These are phyloP conservation scores for Punctoribates punctum DNA, from an alignment of 2,888 invertebrate genomes.

Conservation along the genomic window DNA sequence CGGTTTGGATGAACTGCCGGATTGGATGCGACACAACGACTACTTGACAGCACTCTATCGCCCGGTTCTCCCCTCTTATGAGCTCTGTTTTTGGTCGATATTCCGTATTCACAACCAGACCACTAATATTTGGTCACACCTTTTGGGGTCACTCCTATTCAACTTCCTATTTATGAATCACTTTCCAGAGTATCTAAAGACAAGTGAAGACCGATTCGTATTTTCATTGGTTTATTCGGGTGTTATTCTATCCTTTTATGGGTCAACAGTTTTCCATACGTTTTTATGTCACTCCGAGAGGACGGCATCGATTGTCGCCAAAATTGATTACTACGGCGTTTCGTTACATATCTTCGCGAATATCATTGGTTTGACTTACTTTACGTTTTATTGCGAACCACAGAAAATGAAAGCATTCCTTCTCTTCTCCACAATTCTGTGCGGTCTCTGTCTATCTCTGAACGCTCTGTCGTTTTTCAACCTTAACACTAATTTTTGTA, in stretches of 20 bases:
- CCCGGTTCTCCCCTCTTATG: neutral
- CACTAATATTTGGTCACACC: slow-evolving; percentile 10
- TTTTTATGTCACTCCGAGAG: neutral
- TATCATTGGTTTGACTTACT: neutral
- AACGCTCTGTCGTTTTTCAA: neutral
- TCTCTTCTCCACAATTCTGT: neutral
- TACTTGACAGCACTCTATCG: neutral
- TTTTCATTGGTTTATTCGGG: neutral
- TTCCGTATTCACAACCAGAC: slow-evolving; percentile 8
- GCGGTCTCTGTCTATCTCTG: neutral
- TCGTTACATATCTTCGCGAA: neutral
- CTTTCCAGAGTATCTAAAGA: neutral
- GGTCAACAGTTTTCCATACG: neutral
- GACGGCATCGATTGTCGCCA: neutral
- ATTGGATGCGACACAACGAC: neutral
- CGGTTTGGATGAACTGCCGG: neutral
- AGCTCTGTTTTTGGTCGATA: slow-evolving; percentile 5
- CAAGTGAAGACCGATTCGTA: neutral
- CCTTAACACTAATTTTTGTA: neutral
- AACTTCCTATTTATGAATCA: neutral
- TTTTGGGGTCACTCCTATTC: neutral
- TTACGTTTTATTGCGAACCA: neutral
- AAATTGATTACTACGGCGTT: neutral
- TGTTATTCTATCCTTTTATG: neutral
- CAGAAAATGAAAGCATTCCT: neutral